A percentile compares a stretch with the other conserved stretches of the same genome.
These are phyloP conservation scores for Caenorhabditis sinica DNA, from an alignment of 2,888 invertebrate species.

Conservation along the genomic window DNA sequence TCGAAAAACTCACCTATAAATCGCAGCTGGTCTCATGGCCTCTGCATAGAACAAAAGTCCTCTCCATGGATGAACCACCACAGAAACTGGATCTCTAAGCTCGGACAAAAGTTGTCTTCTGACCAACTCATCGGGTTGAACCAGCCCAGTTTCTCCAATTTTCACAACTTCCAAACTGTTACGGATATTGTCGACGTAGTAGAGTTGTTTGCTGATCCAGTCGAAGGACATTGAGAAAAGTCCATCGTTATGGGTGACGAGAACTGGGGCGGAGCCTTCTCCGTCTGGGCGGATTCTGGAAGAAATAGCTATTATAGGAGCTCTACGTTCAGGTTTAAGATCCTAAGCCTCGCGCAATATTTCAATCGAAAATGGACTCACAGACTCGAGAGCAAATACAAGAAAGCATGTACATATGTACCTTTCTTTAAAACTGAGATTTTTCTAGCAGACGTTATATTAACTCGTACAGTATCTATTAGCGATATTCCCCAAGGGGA, in stretches of 20 bases:
- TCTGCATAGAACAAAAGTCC: conserved; percentile 94
- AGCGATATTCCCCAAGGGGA: no score
- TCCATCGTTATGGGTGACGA: conserved; percentile 97
- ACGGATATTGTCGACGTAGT: conserved; percentile 95
- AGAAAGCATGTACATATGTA: no score
- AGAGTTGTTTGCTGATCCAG: conserved; percentile 96
- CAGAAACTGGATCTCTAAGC: conserved; percentile 92
- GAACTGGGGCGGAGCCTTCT: conserved; percentile 86
- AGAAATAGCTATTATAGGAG: background rate
- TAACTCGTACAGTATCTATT: no score
- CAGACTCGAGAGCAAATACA: no score
- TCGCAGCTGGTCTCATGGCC: conserved; percentile 94
- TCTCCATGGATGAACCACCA: conserved; percentile 96
- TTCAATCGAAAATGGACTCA: no score
- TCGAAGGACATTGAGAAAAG: conserved; percentile 96
- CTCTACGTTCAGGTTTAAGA: no score
- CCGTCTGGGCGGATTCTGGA: conserved; percentile 87
- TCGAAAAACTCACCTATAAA: conserved; percentile 88
- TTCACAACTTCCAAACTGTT: conserved; percentile 90
- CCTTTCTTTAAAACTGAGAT: no score
- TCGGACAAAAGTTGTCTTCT: conserved; percentile 79
- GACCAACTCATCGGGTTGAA: conserved; percentile 82
- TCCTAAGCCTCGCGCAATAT: no score
- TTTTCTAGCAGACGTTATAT: no score
- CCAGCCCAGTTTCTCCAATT: conserved; percentile 75